Evolutionary conservation across 2,113 vertebrate species (phyloP).

Genomic region (Pontoporia blainvillei): DNA sequence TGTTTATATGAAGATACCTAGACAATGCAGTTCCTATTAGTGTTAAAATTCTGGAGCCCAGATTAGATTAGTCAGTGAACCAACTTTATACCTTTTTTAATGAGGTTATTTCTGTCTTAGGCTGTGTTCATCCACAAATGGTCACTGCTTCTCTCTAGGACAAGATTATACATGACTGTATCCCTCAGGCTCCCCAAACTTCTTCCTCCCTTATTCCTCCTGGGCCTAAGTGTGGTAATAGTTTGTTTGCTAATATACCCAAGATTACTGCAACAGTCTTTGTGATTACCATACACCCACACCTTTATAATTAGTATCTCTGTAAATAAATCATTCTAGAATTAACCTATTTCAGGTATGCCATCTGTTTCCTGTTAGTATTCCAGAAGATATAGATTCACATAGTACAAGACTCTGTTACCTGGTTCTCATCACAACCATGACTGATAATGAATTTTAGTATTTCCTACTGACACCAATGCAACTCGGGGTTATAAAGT

Average conservation of each 20-base stretch:
- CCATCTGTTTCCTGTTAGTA: not conserved
- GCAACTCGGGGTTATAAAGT: not conserved
- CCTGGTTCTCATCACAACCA: not conserved
- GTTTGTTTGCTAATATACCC: not conserved
- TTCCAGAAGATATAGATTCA: not conserved
- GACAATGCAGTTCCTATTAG: not conserved
- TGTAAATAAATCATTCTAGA: constrained; percentile 13
- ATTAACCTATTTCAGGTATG: not conserved
- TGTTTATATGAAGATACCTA: not conserved
- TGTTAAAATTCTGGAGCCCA: not conserved
- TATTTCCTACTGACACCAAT: not conserved
- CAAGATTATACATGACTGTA: not conserved
- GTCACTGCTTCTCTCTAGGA: not conserved
- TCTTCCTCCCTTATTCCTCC: not conserved
- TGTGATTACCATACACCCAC: not conserved
- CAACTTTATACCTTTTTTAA: not conserved
- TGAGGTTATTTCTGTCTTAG: not conserved
- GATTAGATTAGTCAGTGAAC: not conserved
- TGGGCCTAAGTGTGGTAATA: not conserved
- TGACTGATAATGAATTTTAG: not conserved
- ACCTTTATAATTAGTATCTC: not conserved
- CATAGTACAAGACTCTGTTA: not conserved
- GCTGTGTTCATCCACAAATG: not conserved
- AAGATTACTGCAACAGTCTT: not conserved
- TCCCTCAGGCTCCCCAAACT: not conserved